Evolutionary conservation across 2,113 vertebrate genomes (phyloP).

Genomic region (Laticauda laticaudata): DNA sequence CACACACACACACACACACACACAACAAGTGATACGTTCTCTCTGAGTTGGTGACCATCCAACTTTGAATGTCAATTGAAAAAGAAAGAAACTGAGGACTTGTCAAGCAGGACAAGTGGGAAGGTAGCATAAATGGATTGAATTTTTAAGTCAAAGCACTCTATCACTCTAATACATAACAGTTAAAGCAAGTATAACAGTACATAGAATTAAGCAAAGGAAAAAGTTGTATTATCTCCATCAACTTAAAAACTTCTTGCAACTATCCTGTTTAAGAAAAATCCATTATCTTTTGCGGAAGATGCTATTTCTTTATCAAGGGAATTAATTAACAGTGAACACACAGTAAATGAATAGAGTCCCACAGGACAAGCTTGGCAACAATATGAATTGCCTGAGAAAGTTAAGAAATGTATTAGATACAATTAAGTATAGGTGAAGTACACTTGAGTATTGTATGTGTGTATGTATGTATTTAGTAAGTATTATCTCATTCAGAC

Average conservation of each 20-base stretch:
- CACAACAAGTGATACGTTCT: not conserved
- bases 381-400: not conserved
- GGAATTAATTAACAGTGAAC: not conserved
- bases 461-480: too few species aligned
- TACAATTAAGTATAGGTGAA: not conserved
- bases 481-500: accelerated
- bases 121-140: not conserved
- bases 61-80: not conserved
- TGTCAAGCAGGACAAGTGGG: not conserved
- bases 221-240: not conserved
- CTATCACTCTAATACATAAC: not conserved
- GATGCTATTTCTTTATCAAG: not conserved
- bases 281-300: not conserved
- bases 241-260: not conserved
- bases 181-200: not conserved
- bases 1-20: too few species aligned
- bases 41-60: not conserved
- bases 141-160: not conserved
- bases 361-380: not conserved
- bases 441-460: not conserved
- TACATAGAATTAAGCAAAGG: not conserved
- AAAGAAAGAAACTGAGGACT: not conserved
- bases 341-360: not conserved
- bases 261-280: not conserved
- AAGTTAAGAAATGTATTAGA: not conserved